Evolutionary conservation across 2,113 vertebrate species (phyloP).

Genomic region (Saguinus imperator): DNA sequence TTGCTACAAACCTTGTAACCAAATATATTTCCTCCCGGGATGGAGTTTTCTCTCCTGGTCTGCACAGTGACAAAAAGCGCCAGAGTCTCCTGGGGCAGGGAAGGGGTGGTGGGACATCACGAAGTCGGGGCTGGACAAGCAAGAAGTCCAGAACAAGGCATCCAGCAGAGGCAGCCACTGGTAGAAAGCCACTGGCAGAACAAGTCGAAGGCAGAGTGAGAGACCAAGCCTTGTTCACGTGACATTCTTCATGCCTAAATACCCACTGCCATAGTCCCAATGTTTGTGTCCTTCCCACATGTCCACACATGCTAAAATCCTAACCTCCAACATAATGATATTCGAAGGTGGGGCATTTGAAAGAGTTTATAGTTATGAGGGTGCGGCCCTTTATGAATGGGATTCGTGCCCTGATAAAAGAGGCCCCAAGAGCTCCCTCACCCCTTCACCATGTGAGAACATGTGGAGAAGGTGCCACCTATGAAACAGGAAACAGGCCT

Average conservation of each 20-base stretch:
- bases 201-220: background rate
- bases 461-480: background rate
- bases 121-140: background rate
- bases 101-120: background rate
- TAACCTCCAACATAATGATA: background rate
- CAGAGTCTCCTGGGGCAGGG: background rate
- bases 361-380: background rate
- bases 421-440: background rate
- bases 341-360: background rate
- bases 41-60: background rate
- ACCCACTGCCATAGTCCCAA: background rate
- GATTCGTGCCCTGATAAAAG: background rate
- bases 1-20: background rate
- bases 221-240: background rate
- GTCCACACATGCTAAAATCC: background rate
- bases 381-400: background rate
- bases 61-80: background rate
- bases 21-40: background rate
- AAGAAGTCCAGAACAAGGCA: background rate
- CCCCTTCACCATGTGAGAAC: background rate
- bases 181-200: too few relatives aligned
- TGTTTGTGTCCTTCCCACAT: background rate
- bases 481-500: background rate
- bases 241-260: too few relatives aligned
- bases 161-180: rapidly evolving